Conservation (phyloP, 2,888 invertebrate species). For the Hirtodrosophila cameraria region DNA sequence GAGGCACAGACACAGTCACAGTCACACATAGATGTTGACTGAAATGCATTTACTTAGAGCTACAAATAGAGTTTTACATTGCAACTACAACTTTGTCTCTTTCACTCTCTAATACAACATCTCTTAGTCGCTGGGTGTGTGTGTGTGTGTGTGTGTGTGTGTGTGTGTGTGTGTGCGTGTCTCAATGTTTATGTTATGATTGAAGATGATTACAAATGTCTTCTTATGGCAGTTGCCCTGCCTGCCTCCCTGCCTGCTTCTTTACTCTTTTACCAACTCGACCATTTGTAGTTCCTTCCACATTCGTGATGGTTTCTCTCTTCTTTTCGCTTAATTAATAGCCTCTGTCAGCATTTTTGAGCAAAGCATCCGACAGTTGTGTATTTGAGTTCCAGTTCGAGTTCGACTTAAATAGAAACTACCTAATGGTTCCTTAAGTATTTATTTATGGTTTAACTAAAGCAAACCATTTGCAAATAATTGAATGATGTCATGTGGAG, state of each 20-base stretch:
- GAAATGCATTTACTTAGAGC: conserved; percentile 36
- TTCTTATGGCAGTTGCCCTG: conserved; percentile 69
- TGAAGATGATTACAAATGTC: conserved; percentile 77
- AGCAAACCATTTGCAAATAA: conserved; percentile 24
- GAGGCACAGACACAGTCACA: too few species aligned
- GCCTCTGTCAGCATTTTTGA: conserved; percentile 74
- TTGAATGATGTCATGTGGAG: conserved; percentile 21
- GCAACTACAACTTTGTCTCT: conserved; percentile 12
- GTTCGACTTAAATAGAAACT: conserved; percentile 51
- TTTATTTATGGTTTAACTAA: conserved; percentile 44
- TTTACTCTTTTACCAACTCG: conserved; percentile 50
- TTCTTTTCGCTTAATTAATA: conserved; percentile 73
- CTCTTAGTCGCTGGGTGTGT: neutral
- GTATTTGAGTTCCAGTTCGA: conserved; percentile 45
- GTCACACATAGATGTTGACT: conserved; percentile 29
- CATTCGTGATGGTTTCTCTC: conserved; percentile 38
- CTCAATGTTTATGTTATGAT: conserved; percentile 68
- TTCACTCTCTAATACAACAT: neutral
- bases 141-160: neutral
- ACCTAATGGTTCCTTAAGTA: conserved; percentile 61
- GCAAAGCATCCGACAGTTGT: conserved; percentile 59
- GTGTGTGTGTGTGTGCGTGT: conserved; percentile 46
- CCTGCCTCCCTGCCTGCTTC: too few species aligned
- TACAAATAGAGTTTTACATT: conserved; percentile 34
- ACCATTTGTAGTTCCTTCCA: conserved; percentile 44